Evolutionary conservation across 2,888 invertebrate genomes (phyloP), one percentile per base, ranked within the genome.

Genomic region (Rhogogaster chlorosoma): DNA sequence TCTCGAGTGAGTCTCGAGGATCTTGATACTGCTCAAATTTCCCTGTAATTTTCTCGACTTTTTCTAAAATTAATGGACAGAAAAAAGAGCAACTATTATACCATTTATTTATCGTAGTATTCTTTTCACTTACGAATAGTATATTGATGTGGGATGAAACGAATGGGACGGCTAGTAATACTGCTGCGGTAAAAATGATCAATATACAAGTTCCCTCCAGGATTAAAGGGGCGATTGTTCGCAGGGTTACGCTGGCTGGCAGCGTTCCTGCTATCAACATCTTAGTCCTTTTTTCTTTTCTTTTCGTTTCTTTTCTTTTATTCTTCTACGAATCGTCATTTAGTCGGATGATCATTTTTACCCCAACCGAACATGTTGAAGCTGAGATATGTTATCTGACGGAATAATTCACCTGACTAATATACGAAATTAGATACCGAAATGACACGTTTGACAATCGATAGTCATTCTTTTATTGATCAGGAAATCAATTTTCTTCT

Each of bases 121-220:
- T 42, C n/a, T n/a, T 71, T n/a, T 10, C 18, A 80, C 80, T 36
- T 38, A 80, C 80, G 61, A 80, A 49, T 61, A 38, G 10, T n/a
- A 15, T 10, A 38, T 80, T 22, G n/a, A 57, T 32, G 12, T 42
- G 67, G 12, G n/a, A 53, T 53, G 67, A 45, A 26, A 67, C 45
- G 5, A 83, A 67, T 18, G 82, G 67, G 3, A 45, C 9, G 12
- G 82, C 29, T 2, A 83, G 26, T 64, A 45, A 83, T 10, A 83
- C 15, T 22, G 82, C 45, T 7, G 36, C 15, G 2, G 29, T 32
- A 22, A 82, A 64, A 12, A 82, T 64, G 26, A 82, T 36, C 26
- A 82, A 82, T 22, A 64, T 26, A 67, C 45, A 26, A 0, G 64
- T 83, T 83, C 82, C 67, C 26, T 83, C 67, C 10, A 45, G 49